Evolutionary conservation across 2,888 invertebrate genomes (phyloP), one percentile per base, ranked within the genome.

Genomic region (Chrysolina oricalcia): DNA sequence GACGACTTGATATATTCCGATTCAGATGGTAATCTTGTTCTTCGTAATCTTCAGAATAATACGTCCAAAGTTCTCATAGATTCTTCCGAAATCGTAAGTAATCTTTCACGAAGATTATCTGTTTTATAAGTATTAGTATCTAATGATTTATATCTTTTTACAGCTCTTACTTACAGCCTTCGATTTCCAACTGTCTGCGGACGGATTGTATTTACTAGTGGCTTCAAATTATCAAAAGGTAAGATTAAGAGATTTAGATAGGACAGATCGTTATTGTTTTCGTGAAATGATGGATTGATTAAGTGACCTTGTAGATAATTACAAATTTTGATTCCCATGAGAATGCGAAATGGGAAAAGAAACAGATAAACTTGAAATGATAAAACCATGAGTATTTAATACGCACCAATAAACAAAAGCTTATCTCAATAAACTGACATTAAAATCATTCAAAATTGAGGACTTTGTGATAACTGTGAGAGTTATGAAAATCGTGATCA

Each of bases 141-240:
- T n/a, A 68, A 62, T 23, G 8, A 48, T 59, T 75, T 63, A 43
- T 72, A 68, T 70, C 71, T 63, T 76, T 70, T 86, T 86, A 74
- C 80, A 89, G 89, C 81, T 87, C 72, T 77, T 89, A 75, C 77
- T 82, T 23, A 85, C 87, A 48, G 89, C 90, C 21, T 90, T 91
- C 78, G 89, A 91, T 75, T 91, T 90, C 82, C 90, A 91, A 81
- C 87, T 94, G 75, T 94, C 94, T 0, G 90, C 93, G 0, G 94
- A 94, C 86, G 89, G 90, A 65, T 91, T 92, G 81, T 93, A 91
- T 84, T 84, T 94, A 72, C 87, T 94, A 69, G 88, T 94, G 78
- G 91, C 92, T 5, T 91, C 91, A 82, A 91, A 91, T 83, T 91
- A 92, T 79, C 91, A 91, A 84, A 94, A 93, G 90, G 93, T 93